Percentiles rank a stretch among this genome's conserved stretches.
Conservation (phyloP, 1,140 invertebrate species). For the Centruroides vittatus region DNA sequence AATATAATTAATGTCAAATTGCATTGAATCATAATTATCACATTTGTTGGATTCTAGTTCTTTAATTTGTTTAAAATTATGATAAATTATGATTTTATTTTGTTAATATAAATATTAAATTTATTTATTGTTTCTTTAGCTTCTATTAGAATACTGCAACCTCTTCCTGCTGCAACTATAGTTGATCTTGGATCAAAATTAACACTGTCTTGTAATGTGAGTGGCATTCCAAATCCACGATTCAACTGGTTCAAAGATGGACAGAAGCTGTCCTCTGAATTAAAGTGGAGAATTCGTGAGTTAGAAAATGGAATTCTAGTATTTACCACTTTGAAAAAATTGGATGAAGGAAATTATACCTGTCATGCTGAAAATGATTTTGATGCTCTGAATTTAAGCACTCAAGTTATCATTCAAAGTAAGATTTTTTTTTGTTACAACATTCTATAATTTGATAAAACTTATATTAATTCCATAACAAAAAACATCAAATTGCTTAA, state of each 20-base stretch:
- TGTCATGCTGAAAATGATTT: slow-evolving; percentile 7
- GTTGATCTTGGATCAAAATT: slow-evolving; percentile 10
- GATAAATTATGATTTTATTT: no score
- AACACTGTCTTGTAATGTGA: slow-evolving; percentile 11
- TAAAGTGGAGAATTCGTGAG: not conserved
- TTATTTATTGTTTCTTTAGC: not conserved
- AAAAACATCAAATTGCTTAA: not conserved
- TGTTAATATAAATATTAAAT: no score
- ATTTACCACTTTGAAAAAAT: not conserved
- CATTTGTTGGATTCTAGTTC: no score
- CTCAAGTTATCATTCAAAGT: slow-evolving; percentile 7
- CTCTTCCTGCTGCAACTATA: slow-evolving; percentile 4
- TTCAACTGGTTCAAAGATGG: slow-evolving; percentile 12
- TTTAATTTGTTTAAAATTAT: no score
- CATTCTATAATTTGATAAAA: not conserved
- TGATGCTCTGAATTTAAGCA: slow-evolving; percentile 2
- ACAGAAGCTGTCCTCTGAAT: not conserved
- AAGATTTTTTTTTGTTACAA: not conserved
- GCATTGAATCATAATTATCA: no score
- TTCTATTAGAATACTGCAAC: slow-evolving; percentile 1
- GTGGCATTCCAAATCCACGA: not conserved
- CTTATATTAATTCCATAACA: not conserved
- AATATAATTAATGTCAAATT: no score
- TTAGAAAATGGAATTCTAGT: not conserved
- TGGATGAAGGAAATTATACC: slow-evolving; percentile 15